phyloP scores from a whole-genome alignment of 2,113 vertebrate genomes.

The Ailurus styani region DNA sequence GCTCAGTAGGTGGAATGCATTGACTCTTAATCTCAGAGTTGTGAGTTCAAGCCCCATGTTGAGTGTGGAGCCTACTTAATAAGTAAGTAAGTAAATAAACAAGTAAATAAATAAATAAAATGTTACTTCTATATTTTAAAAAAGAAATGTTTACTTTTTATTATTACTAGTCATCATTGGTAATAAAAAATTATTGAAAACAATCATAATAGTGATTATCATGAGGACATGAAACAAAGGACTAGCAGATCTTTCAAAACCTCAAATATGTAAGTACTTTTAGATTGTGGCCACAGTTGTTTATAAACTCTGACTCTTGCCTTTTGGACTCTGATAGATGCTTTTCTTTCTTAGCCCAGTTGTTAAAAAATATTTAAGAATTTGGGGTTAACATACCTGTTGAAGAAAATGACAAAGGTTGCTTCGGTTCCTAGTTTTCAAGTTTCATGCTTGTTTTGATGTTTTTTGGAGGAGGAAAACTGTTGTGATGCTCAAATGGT shows the following conservation, averaged over 20 bases:
- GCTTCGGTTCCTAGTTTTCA: neutral
- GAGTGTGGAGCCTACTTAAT: neutral
- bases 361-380: neutral
- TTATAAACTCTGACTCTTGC: neutral
- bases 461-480: neutral
- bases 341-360: neutral
- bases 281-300: neutral
- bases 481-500: neutral
- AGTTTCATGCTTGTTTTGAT: neutral
- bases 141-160: neutral
- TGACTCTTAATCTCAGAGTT: no score
- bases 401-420: neutral
- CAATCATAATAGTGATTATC: neutral
- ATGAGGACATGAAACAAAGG: neutral
- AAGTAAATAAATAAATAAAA: neutral
- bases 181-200: neutral
- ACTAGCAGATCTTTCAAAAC: neutral
- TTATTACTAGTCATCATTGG: neutral
- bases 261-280: neutral
- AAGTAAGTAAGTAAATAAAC: neutral
- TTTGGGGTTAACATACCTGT: neutral
- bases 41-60: neutral
- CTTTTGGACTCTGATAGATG: neutral
- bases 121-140: neutral
- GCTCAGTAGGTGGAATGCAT: no score